Evolutionary conservation across 2,888 invertebrate genomes (phyloP).

Genomic region (Tetanocera ferruginea): DNA sequence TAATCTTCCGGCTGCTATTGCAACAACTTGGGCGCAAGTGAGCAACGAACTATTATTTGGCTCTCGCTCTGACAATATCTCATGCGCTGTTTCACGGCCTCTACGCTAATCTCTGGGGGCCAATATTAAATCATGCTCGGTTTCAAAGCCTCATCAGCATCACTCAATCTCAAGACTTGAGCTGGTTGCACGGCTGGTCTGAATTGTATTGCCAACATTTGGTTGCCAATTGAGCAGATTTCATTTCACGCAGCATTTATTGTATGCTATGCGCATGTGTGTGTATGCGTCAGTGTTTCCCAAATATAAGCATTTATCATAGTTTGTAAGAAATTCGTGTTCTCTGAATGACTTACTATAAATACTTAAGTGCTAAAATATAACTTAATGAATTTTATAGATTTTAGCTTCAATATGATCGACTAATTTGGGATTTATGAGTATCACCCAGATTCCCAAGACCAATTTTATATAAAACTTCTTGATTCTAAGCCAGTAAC

Average conservation of each 20-base stretch:
- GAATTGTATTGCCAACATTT: neutral
- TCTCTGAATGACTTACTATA: neutral
- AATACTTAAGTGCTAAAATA: no score
- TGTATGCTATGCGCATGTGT: neutral
- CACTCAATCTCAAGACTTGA: slow-evolving; percentile 11
- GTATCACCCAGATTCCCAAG: no score
- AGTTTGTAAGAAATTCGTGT: neutral
- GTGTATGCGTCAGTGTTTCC: neutral
- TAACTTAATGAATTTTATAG: no score
- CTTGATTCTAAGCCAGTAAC: no score
- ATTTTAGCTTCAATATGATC: no score
- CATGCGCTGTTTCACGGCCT: neutral
- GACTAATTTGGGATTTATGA: no score
- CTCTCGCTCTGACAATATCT: neutral
- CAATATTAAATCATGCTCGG: slow-evolving; percentile 32
- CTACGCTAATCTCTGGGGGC: slow-evolving; percentile 15
- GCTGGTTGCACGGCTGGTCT: neutral
- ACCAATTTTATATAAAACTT: no score
- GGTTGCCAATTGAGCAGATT: neutral
- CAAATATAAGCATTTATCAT: neutral
- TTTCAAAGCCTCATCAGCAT: slow-evolving; percentile 26
- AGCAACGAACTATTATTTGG: neutral
- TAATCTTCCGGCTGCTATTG: neutral
- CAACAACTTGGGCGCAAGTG: neutral
- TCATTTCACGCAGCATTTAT: slow-evolving; percentile 10